These are phyloP conservation scores for Fregetta grallaria DNA, from an alignment of 2,113 vertebrate species.

Conservation along the genomic window DNA sequence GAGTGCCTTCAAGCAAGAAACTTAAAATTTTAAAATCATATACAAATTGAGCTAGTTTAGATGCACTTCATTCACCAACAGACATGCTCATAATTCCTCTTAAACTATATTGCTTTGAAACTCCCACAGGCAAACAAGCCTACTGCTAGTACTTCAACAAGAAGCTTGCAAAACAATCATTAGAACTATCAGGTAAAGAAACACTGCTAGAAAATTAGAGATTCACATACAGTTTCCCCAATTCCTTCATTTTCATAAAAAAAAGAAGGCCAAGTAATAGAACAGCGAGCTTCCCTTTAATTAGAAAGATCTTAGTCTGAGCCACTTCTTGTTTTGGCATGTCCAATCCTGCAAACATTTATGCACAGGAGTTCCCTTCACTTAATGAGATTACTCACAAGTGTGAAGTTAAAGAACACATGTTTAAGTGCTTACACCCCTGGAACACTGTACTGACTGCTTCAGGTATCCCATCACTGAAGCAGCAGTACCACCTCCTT, in stretches of 20 bases:
- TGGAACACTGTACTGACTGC: not conserved
- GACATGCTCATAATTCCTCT: not conserved
- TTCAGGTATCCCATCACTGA: not conserved
- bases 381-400: conserved; percentile 62
- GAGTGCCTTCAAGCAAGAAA: conserved; percentile 80
- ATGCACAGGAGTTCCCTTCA: conserved; percentile 41
- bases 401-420: conserved; percentile 34
- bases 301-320: conserved; percentile 31
- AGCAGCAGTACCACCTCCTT: not conserved
- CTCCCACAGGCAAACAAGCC: not conserved
- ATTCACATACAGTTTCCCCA: not conserved
- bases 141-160: not conserved
- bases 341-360: conserved; percentile 37
- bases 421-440: conserved; percentile 7
- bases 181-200: not conserved
- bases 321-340: conserved; percentile 53
- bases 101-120: not conserved
- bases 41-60: not conserved
- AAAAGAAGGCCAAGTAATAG: not conserved
- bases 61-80: not conserved
- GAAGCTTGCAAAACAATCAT: not conserved
- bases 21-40: conserved; percentile 8
- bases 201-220: not conserved
- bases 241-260: not conserved
- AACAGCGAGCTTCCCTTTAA: conserved; percentile 6